phyloP scores from a whole-genome alignment of 2,113 vertebrate species.

The Melanotaenia duboulayi region DNA sequence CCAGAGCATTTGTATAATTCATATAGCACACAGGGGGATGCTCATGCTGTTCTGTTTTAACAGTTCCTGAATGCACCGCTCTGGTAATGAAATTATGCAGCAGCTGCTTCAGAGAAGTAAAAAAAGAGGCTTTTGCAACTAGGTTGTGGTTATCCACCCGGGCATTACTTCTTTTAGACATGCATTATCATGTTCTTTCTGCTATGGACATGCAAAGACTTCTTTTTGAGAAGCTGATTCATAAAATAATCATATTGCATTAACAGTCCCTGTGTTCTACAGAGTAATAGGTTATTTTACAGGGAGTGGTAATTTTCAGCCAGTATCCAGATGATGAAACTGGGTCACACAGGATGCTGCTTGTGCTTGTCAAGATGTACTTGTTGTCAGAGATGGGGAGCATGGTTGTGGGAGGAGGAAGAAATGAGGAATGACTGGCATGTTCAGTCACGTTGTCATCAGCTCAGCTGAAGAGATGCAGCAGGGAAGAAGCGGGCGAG shows the following conservation, averaged over 20 bases:
- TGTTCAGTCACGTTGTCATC: slow-evolving; percentile 4
- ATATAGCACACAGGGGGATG: neutral
- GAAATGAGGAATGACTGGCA: slow-evolving; percentile 39
- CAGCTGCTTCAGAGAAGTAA: too few species aligned
- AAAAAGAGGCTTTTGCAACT: too few species aligned
- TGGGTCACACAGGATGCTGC: slow-evolving; percentile 16
- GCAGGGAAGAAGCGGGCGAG: neutral
- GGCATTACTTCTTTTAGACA: too few species aligned
- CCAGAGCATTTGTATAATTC: slow-evolving; percentile 7
- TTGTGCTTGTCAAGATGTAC: neutral
- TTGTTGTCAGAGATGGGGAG: neutral
- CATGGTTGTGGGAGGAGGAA: neutral
- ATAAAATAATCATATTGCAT: too few species aligned
- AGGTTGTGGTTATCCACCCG: too few species aligned
- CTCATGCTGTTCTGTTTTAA: neutral
- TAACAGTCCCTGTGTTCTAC: neutral
- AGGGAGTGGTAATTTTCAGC: neutral
- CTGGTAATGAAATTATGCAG: neutral
- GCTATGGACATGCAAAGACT: too few species aligned
- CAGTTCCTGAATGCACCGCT: neutral
- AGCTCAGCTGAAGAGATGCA: neutral
- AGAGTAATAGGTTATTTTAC: neutral
- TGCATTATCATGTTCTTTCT: too few species aligned
- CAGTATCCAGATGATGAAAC: slow-evolving; percentile 12
- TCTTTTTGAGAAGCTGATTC: too few species aligned